Evolutionary conservation across 2,888 invertebrate species (phyloP).

Genomic region (Zygothrica quintamaculata): DNA sequence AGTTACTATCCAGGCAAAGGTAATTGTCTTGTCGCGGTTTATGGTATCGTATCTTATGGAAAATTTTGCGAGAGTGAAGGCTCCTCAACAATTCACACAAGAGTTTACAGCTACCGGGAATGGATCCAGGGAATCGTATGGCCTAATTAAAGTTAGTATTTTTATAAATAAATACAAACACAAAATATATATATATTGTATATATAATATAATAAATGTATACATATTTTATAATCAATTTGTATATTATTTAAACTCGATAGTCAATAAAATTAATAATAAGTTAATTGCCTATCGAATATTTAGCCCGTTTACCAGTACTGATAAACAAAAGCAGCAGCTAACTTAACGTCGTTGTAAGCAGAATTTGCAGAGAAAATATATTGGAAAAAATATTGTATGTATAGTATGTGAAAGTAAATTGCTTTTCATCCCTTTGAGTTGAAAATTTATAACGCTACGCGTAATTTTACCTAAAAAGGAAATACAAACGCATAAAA

Average conservation of each 20-base stretch:
- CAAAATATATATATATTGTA: background rate
- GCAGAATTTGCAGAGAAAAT: conserved; percentile 62
- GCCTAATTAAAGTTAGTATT: conserved; percentile 1
- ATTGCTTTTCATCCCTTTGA: conserved; percentile 46
- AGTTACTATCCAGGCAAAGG: background rate
- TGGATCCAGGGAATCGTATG: conserved; percentile 48
- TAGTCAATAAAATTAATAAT: background rate
- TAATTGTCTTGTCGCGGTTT: conserved; percentile 27
- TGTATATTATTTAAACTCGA: conserved; percentile 1
- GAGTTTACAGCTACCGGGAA: conserved; percentile 19
- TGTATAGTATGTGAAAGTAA: conserved; percentile 63
- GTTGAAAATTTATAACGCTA: conserved; percentile 34
- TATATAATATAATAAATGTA: no score
- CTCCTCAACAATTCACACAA: conserved; percentile 6
- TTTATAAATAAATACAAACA: no score
- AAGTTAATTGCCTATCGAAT: no score
- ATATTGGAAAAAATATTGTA: conserved; percentile 57
- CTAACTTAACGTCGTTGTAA: conserved; percentile 57
- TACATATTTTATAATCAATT: no score
- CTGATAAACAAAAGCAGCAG: conserved; percentile 39
- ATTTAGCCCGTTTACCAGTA: conserved; percentile 32
- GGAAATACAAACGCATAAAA: conserved; percentile 35
- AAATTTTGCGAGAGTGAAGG: accelerated
- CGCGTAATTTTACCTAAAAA: conserved; percentile 15
- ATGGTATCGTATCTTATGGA: conserved; percentile 23